These are phyloP conservation scores for Synanthedon formicaeformis DNA, from an alignment of 2,888 invertebrate genomes.

Conservation along the genomic window DNA sequence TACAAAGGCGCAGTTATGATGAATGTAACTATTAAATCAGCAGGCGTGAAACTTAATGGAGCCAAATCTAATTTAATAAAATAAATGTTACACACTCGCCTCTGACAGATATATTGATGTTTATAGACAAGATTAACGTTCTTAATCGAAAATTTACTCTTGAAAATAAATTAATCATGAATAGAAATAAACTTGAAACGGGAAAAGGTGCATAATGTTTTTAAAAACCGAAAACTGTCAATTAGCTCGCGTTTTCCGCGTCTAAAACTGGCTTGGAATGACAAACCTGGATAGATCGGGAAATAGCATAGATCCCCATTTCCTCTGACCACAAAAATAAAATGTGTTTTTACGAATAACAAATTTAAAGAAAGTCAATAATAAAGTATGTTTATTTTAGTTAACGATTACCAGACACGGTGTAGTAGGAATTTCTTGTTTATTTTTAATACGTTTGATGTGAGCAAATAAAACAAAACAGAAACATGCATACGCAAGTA, in stretches of 20 bases:
- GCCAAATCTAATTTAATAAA: neutral
- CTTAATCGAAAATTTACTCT: neutral
- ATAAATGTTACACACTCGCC: neutral
- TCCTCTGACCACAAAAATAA: slow-evolving; percentile 11
- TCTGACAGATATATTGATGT: neutral
- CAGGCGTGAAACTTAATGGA: neutral
- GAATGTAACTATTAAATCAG: neutral
- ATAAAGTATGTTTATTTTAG: neutral
- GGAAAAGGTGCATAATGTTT: slow-evolving; percentile 8
- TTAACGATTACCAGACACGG: neutral
- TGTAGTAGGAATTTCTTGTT: neutral
- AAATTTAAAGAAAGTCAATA: neutral
- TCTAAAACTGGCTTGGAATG: slow-evolving; percentile 22
- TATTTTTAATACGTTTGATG: no score
- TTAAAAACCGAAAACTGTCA: slow-evolving; percentile 44
- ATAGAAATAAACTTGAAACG: neutral
- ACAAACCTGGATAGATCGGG: slow-evolving; percentile 26
- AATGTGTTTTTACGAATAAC: slow-evolving; percentile 1
- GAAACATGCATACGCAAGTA: no score
- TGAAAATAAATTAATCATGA: neutral
- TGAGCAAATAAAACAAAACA: no score
- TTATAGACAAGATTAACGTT: neutral
- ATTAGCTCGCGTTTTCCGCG: slow-evolving; percentile 49
- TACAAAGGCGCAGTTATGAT: neutral
- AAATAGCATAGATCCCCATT: slow-evolving; percentile 17